These are phyloP conservation scores for Chlorops oryzae DNA, from an alignment of 1,140 invertebrate species.

Conservation along the genomic window DNA sequence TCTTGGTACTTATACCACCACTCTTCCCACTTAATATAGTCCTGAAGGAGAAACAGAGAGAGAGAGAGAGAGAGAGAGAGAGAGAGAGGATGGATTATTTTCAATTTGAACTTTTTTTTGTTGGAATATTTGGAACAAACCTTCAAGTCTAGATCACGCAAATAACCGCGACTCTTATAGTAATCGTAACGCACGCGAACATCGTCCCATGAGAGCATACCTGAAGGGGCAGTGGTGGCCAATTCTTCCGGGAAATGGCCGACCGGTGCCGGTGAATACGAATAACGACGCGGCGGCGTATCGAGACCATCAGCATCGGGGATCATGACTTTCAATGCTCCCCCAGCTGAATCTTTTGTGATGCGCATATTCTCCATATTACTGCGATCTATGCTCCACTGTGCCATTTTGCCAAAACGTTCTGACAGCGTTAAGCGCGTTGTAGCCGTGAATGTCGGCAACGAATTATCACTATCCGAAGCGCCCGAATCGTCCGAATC, in stretches of 20 bases:
- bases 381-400: conserved; percentile 72
- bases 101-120: neutral
- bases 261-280: conserved; percentile 63
- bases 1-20: conserved; percentile 92
- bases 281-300: conserved; percentile 49
- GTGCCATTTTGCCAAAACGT: conserved; percentile 83
- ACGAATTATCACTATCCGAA: conserved; percentile 38
- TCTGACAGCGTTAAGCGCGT: conserved; percentile 64
- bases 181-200: conserved; percentile 71
- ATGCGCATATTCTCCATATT: conserved; percentile 76
- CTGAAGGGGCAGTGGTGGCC: conserved; percentile 61
- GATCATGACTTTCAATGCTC: conserved; percentile 69
- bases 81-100: neutral
- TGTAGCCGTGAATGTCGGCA: conserved; percentile 45
- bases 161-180: conserved; percentile 78
- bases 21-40: conserved; percentile 88
- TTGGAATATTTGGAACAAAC: conserved; percentile 13
- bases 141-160: conserved; percentile 56
- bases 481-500: conserved; percentile 44
- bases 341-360: conserved; percentile 61
- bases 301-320: conserved; percentile 56
- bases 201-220: conserved; percentile 76
- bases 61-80: neutral
- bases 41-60: conserved; percentile 46
- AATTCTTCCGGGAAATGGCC: conserved; percentile 72